phyloP scores from a whole-genome alignment of 2,888 invertebrate species.

The Cosmorhoe ocellata region DNA sequence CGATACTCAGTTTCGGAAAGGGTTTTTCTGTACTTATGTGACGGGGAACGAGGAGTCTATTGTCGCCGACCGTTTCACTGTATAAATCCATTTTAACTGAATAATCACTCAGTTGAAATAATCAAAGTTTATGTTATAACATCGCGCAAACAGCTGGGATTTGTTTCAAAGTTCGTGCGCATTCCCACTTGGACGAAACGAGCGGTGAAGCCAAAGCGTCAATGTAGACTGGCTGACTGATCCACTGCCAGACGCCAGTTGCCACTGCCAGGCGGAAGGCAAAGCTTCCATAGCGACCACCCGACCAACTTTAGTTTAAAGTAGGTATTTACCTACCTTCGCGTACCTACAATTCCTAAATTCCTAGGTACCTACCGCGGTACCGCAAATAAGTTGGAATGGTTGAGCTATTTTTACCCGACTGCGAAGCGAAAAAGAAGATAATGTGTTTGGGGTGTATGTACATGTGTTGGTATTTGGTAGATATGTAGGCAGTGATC shows the following conservation, averaged over 20 bases:
- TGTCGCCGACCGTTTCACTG: constrained; percentile 51
- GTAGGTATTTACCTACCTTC: no score
- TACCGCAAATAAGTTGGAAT: no score
- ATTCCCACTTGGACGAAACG: constrained; percentile 31
- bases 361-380: no score
- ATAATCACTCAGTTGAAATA: constrained; percentile 1
- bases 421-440: no score
- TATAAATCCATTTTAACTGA: constrained; percentile 58
- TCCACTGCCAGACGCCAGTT: not conserved
- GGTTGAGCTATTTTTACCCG: no score
- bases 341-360: no score
- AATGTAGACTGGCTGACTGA: constrained; percentile 41
- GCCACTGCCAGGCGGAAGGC: no score
- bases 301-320: no score
- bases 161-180: constrained; percentile 41
- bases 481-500: no score
- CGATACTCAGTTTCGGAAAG: constrained; percentile 50
- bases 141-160: constrained; percentile 7
- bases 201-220: constrained; percentile 42
- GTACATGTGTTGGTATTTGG: no score
- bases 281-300: no score
- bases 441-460: no score
- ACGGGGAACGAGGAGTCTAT: constrained; percentile 53
- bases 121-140: constrained; percentile 13
- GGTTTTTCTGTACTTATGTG: constrained; percentile 61